A percentile compares a stretch with the other conserved stretches of the same genome.
These are phyloP conservation scores for Ctena decussata DNA, from an alignment of 2,888 invertebrate genomes.

Conservation along the genomic window DNA sequence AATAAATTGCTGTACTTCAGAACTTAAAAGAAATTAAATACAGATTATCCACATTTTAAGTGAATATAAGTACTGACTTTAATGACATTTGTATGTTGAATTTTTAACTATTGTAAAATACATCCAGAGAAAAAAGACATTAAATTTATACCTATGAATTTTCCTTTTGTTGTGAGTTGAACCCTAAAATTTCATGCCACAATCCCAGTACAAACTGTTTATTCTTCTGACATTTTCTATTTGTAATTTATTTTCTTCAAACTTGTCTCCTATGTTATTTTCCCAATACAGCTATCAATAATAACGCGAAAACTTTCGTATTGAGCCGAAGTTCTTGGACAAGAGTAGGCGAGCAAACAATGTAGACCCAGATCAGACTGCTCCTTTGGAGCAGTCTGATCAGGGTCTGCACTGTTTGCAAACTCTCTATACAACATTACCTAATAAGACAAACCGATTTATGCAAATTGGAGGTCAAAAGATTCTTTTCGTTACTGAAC, in stretches of 20 bases:
- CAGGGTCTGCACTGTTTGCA: too few relatives aligned
- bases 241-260: not conserved
- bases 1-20: too few relatives aligned
- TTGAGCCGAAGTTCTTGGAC: too few relatives aligned
- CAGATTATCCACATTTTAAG: not conserved
- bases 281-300: not conserved
- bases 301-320: not conserved
- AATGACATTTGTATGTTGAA: conserved; percentile 14
- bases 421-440: too few relatives aligned
- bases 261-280: not conserved
- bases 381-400: not conserved
- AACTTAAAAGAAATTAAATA: too few relatives aligned
- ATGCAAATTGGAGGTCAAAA: too few relatives aligned
- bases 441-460: too few relatives aligned
- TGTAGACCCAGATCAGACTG: too few relatives aligned
- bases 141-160: conserved; percentile 33
- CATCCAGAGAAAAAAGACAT: conserved; percentile 21
- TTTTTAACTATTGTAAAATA: not conserved
- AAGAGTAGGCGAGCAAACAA: too few relatives aligned
- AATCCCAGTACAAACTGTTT: conserved; percentile 24
- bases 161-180: conserved; percentile 18
- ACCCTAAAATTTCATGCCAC: conserved; percentile 28
- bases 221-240: conserved; percentile 13
- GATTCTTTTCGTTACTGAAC: too few relatives aligned
- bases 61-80: conserved; percentile 1